These are phyloP conservation scores for Mus minutoides DNA, from an alignment of 2,797 vertebrate genomes.

Conservation along the genomic window DNA sequence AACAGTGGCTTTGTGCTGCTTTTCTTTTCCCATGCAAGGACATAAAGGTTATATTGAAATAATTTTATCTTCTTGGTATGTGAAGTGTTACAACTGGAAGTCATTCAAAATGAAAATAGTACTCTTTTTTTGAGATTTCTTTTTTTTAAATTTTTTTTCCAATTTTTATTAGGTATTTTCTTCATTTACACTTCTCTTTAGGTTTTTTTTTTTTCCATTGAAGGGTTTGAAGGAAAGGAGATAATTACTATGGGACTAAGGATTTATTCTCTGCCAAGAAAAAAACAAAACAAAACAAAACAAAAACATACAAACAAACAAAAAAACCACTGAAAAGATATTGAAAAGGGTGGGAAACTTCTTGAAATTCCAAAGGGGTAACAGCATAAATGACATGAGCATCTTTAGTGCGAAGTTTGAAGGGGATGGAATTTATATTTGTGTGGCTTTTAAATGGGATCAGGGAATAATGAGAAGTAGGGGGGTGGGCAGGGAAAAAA, in stretches of 20 bases:
- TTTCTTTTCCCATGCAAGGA: not conserved
- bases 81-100: slow-evolving; percentile 41
- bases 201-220: not conserved
- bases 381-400: too few species aligned
- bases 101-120: slow-evolving; percentile 12
- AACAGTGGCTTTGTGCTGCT: not conserved
- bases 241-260: not conserved
- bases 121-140: too few species aligned
- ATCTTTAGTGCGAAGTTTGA: not conserved
- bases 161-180: too few species aligned
- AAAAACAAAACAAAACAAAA: too few species aligned
- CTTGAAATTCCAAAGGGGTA: not conserved
- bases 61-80: slow-evolving; percentile 26
- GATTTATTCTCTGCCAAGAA: slow-evolving; percentile 10
- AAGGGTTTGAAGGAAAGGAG: not conserved
- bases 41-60: slow-evolving; percentile 36
- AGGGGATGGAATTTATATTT: not conserved
- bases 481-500: not conserved
- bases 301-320: too few species aligned
- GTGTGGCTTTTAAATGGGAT: not conserved
- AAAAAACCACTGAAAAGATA: not conserved
- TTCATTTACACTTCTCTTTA: too few species aligned
- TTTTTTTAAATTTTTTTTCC: too few species aligned
- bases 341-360: not conserved
- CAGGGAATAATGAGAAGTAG: not conserved